Evolutionary conservation across 2,888 invertebrate species (phyloP), one percentile per base, ranked within the genome.

Genomic region (Mylabris sibirica): DNA sequence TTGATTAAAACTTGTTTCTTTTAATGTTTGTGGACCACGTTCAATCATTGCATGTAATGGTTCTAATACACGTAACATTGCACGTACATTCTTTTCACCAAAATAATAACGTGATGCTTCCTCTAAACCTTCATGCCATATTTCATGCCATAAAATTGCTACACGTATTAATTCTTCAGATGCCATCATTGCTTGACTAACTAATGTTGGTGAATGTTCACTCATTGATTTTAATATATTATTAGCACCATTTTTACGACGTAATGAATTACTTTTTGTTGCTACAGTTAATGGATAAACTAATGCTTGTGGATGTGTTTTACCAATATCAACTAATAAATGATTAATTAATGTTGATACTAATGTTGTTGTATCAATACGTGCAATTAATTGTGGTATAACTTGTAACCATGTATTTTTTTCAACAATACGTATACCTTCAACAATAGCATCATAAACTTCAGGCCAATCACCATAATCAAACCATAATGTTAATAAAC

Each of bases 401-500:
- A 99, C 98, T 89, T 99, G 99, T 11, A 99, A 88, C 99, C 99
- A 99, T 3, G 98, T 99, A 80, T 98, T 97, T 71, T 99, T 96
- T 81, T 98, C 97, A 53, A 99, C 97, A 1, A 94, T 90, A 76
- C 95, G 90, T 74, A 99, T 93, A 1, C 98, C 98, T 77, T 97
- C 97, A 0, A 92, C 89, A 49, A 99, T 90, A 0, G 97, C 97
- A 74, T 98, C 97, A 81, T 97, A 94, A 0, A 99, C 98, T 76
- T 96, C 95, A 0, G 93, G 91, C 86, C 94, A 92, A 74, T 98
- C 96, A 0, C 98, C 99, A 81, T 97, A 97, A 82, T 99, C 99
- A 82, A 99, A 99, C 97, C 99, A 99, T 1, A 99, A 86, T 0
- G 99, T 99, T 49, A 99, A 85, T 68, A 99, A 86, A 67, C 98